Evolutionary conservation across 1,140 invertebrate genomes (phyloP).

Genomic region (Spodoptera frugiperda): DNA sequence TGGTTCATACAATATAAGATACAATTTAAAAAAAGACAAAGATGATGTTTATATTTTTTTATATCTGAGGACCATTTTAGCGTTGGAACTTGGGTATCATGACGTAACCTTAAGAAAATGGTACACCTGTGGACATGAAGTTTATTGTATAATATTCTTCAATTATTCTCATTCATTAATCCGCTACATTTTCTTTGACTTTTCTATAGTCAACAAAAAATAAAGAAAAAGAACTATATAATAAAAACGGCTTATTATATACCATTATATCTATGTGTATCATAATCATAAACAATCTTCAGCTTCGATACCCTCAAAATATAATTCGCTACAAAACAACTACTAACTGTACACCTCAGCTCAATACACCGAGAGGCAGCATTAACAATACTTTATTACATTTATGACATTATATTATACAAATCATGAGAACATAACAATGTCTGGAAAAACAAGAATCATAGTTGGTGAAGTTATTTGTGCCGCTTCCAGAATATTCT

Average conservation of each 20-base stretch:
- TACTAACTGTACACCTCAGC: constrained; percentile 13
- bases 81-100: too few species aligned
- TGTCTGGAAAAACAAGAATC: constrained; percentile 28
- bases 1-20: too few species aligned
- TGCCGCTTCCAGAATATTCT: constrained; percentile 27
- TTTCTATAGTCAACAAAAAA: too few species aligned
- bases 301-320: not conserved
- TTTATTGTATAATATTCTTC: too few species aligned
- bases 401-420: constrained; percentile 19
- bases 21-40: too few species aligned
- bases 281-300: constrained; percentile 2
- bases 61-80: too few species aligned
- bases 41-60: too few species aligned
- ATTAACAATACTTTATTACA: constrained; percentile 14
- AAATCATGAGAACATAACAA: constrained; percentile 31
- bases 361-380: not conserved
- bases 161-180: too few species aligned
- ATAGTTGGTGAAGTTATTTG: constrained; percentile 21
- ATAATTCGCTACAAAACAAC: not conserved
- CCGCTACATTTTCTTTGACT: too few species aligned
- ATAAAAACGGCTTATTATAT: not conserved
- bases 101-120: too few species aligned
- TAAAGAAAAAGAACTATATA: too few species aligned
- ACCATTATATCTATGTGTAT: not conserved
- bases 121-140: too few species aligned